Conservation (phyloP, 2,797 vertebrate genomes). For the Anguilla megastoma region DNA sequence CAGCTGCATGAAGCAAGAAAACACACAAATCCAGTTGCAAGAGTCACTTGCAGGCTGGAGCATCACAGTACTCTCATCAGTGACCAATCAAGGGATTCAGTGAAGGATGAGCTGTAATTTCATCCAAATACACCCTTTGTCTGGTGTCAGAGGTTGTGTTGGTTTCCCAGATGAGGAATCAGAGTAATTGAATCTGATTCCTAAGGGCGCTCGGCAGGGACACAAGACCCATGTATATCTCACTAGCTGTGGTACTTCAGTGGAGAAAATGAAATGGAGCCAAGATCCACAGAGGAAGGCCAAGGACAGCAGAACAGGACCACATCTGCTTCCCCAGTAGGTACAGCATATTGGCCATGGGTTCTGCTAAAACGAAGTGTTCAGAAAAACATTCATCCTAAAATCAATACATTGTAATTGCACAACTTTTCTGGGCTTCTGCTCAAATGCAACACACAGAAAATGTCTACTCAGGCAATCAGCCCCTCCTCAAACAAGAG, state of each 20-base stretch:
- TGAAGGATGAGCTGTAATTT: not conserved
- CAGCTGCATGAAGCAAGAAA: not conserved
- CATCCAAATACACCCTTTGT: not conserved
- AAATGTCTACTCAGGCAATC: not conserved
- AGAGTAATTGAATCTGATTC: not conserved
- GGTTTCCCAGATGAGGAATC: not conserved
- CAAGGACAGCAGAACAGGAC: constrained; percentile 29
- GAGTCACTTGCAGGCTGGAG: not conserved
- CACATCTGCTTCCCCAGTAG: constrained; percentile 13
- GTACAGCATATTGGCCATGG: constrained; percentile 12
- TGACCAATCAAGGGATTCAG: not conserved
- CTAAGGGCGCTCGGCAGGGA: not conserved
- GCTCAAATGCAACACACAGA: constrained; percentile 28
- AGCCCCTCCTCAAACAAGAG: not conserved
- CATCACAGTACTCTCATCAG: not conserved
- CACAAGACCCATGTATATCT: not conserved
- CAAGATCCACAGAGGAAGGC: constrained; percentile 24
- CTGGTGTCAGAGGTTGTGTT: not conserved
- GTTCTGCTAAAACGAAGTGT: constrained; percentile 21
- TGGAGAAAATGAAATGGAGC: not conserved
- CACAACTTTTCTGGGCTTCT: constrained; percentile 24
- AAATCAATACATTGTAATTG: constrained; percentile 19
- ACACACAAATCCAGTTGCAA: not conserved
- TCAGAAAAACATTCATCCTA: constrained; percentile 35
- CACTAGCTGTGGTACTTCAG: not conserved